A percentile compares a stretch with the other conserved stretches of the same genome.
Conservation (phyloP, 2,888 invertebrate species). For the Apotomis betuletana region DNA sequence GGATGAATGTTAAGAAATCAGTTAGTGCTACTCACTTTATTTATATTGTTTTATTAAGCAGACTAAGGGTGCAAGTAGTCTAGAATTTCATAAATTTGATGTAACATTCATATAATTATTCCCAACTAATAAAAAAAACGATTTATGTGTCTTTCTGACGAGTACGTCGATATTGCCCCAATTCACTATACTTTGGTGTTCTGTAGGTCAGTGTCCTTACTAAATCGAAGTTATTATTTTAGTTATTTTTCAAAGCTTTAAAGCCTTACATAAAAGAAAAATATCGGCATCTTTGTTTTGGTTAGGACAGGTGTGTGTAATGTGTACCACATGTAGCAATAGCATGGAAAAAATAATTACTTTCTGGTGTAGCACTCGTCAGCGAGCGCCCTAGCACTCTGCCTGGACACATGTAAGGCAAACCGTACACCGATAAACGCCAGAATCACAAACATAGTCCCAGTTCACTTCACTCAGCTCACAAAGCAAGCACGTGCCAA, state of each 20-base stretch:
- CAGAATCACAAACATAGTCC: slow-evolving; percentile 77
- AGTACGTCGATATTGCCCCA: background rate
- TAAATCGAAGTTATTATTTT: background rate
- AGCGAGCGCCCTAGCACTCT: slow-evolving; percentile 74
- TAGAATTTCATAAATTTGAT: no score
- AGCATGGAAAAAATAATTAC: slow-evolving; percentile 56
- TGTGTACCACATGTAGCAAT: slow-evolving; percentile 54
- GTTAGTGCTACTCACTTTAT: no score
- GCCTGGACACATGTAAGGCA: slow-evolving; percentile 77
- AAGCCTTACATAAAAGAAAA: no score
- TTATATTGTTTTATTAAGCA: no score
- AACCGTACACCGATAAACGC: slow-evolving; percentile 78
- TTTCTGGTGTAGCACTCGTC: slow-evolving; percentile 81
- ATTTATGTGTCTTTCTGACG: background rate
- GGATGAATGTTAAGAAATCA: no score
- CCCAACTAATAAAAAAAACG: no score
- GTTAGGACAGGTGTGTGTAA: slow-evolving; percentile 2
- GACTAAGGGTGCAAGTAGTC: no score
- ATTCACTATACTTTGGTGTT: background rate
- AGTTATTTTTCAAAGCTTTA: no score
- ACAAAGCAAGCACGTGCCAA: slow-evolving; percentile 35
- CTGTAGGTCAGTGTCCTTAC: background rate
- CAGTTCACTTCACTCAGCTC: slow-evolving; percentile 50
- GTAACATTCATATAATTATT: no score
- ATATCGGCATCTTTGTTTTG: background rate